Evolutionary conservation across 2,888 invertebrate species (phyloP), one percentile per base, ranked within the genome.

Genomic region (Cantharis nigra): DNA sequence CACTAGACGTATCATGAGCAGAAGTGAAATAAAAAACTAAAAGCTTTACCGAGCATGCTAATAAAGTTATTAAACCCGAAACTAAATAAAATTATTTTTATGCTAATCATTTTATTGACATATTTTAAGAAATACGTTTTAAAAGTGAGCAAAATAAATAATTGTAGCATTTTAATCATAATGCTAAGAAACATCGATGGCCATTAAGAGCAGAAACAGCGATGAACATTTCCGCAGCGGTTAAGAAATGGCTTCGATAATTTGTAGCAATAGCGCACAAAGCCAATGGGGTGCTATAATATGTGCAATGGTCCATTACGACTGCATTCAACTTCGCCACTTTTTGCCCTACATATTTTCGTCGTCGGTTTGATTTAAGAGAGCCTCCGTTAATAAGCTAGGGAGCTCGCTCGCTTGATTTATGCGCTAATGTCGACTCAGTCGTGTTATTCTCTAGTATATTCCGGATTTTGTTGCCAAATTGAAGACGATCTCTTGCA

Each of bases 401-500:
- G 77, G 78, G 49, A 30, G 63, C 74, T 62, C 74, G 79, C 76
- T 70, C 16, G 63, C 81, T 80, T 82, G 83, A 84, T 84, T 84
- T 84, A 84, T 84, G 80, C 82, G 80, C 78, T 81, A 80, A 81
- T 82, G 84, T 83, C 85, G 82, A 73, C 82, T 79, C 79, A 75
- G 79, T 82, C 81, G 82, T 82, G 80, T 79, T 80, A 79, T 78
- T 77, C 79, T 80, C 76, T 79, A 79, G 80, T 80, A 78, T 80
- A 77, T 79, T 79, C 80, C 79, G 79, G 80, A 80, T 80, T 80
- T 87, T 86, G 87, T 86, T 87, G 87, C 88, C 88, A 88, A 88
- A 88, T 88, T 87, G 87, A 87, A 87, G 88, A 87, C 87, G 87
- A 88, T 87, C 87, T 87, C 87, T 87, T 85, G 86, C 86, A 87